A percentile compares a stretch with the other conserved stretches of the same genome.
These are phyloP conservation scores for Eublepharis macularius DNA, from an alignment of 2,113 vertebrate genomes.

Conservation along the genomic window DNA sequence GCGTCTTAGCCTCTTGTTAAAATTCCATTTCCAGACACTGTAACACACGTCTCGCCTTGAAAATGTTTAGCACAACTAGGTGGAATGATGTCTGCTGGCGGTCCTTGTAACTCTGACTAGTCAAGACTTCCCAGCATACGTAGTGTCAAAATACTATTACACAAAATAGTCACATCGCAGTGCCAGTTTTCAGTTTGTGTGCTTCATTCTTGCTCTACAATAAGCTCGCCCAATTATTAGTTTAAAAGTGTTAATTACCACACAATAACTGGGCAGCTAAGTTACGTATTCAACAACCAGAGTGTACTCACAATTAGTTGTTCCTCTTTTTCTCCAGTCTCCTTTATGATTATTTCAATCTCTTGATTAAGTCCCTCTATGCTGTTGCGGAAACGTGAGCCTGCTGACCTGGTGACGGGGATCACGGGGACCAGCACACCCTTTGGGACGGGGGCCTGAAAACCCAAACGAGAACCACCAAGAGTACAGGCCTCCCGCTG, in stretches of 20 bases:
- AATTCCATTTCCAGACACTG: background rate
- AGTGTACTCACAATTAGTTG: slow-evolving; percentile 88
- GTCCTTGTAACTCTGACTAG: background rate
- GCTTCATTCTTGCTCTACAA: background rate
- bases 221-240: background rate
- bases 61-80: background rate
- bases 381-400: slow-evolving; percentile 95
- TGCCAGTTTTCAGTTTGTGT: background rate
- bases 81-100: background rate
- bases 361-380: slow-evolving; percentile 98
- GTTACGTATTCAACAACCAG: background rate
- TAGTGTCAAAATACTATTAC: background rate
- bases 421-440: slow-evolving; percentile 90
- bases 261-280: too few species aligned
- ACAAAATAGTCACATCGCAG: background rate
- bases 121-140: background rate
- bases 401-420: slow-evolving; percentile 92
- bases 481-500: too few species aligned
- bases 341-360: slow-evolving; percentile 98
- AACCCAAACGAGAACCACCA: slow-evolving; percentile 27
- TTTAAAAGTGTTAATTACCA: background rate
- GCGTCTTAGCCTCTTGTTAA: background rate
- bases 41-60: background rate
- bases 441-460: slow-evolving; percentile 92
- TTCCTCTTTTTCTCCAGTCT: slow-evolving; percentile 93